Base-by-base conservation (phyloP, 2,113 vertebrate genomes). In the Cairina moschata region DNA sequence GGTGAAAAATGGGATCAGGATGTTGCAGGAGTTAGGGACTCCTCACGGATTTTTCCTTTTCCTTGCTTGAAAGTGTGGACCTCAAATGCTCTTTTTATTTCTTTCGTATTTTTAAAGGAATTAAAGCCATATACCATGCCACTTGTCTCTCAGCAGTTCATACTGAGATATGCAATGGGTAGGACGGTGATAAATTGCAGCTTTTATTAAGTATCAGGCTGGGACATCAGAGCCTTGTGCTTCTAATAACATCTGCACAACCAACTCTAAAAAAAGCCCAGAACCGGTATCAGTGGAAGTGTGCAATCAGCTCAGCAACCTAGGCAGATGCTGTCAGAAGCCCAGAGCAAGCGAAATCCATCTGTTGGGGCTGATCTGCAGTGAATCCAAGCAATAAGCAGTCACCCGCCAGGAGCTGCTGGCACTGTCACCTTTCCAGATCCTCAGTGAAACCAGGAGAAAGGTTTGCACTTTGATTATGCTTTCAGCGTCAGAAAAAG, bases 351-450 rank as follows among this genome's bases (percentile, higher is more conserved):
- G 42, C 4, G 6, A 87, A 92, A 72, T 22, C 12, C 4, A 7
- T 56, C 66, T 31, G 15, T 65, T 4, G 8, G 38, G 17, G 29
- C 22, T 55, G 50, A 79, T 59, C 21, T 52, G 44, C 28, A 66
- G 44, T 0, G 18, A 74, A 18, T 34, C 29, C 54, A 59, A 21
- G 13, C 56, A 58, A 28, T 8, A 72, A 68, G 22, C 13, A 67
- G 54, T 28, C 8, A 5, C 25, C 56, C 54, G 34, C 83, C 50
- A 60, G 69, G 32, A 76, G 11, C 34, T 58, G 52, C 68, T 5
- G n/a, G 25, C 0, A 0, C 76, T 80, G 68, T 28, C 22, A 21
- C 56, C 55, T 88, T 71, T 42, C 46, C 17, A n/a, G 40, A 71
- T n/a, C 44, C 52, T 71, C 76, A 34, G 40, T 23, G 76, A 90